phyloP scores from a whole-genome alignment of 2,797 vertebrate species.

The Discoglossus pictus region DNA sequence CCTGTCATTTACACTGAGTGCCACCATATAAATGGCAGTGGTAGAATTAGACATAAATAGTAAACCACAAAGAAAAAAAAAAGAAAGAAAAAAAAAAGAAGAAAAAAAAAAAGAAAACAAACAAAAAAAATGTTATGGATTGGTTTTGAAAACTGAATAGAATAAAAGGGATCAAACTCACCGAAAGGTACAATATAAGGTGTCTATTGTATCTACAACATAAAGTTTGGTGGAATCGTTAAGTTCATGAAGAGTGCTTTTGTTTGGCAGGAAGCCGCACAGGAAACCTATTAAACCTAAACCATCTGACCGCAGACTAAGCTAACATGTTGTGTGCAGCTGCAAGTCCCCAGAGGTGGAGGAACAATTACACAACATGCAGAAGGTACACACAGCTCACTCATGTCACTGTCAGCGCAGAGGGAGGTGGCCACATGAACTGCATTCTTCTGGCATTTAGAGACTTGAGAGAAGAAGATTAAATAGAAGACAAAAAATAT shows the following conservation, averaged over 20 bases:
- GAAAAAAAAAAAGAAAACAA: too few relatives aligned
- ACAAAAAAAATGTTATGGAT: too few relatives aligned
- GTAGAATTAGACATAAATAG: too few relatives aligned
- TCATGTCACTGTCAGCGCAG: constrained; percentile 18
- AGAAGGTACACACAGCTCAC: not conserved
- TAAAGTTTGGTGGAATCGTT: constrained; percentile 18
- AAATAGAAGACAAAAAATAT: too few relatives aligned
- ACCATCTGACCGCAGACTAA: constrained; percentile 44
- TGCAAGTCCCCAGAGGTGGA: constrained; percentile 35
- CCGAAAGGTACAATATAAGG: constrained; percentile 20
- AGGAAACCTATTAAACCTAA: constrained; percentile 49
- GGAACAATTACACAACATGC: constrained; percentile 24
- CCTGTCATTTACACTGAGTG: too few relatives aligned
- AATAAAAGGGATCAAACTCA: constrained; percentile 3
- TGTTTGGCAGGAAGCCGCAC: constrained; percentile 44
- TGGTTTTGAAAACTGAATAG: too few relatives aligned
- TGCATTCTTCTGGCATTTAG: too few relatives aligned
- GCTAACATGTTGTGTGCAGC: constrained; percentile 49
- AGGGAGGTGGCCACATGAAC: not conserved
- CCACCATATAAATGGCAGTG: too few relatives aligned
- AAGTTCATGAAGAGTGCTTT: constrained; percentile 34
- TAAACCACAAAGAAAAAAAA: too few relatives aligned
- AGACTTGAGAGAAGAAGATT: too few relatives aligned
- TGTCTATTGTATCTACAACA: constrained; percentile 1
- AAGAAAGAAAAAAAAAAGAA: too few relatives aligned